Evolutionary conservation across 2,113 vertebrate species (phyloP), one percentile per base, ranked within the genome.

Genomic region (Phasianus colchicus): DNA sequence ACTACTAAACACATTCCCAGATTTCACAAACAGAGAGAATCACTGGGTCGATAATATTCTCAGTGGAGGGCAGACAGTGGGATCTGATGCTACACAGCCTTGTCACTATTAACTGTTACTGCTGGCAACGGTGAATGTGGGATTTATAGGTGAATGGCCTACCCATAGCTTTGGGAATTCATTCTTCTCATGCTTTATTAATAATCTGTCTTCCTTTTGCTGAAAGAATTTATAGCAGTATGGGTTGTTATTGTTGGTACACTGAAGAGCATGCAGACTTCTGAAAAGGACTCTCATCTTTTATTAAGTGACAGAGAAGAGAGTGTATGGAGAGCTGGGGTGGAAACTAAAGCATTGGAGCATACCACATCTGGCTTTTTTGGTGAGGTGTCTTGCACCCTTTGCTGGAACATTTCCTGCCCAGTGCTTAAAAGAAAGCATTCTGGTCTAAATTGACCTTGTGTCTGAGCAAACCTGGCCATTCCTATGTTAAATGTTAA

Each of bases 1-100:
- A 21, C 81, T 79, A 9, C 17, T 87, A 78, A 89, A 90, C 94
- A 58, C 86, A 27, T 92, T 94, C n/a, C 78, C 89, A 96, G 84
- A 84, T 84, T 92, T 89, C 48, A 86, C 52, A 80, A 58, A 58
- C 43, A 82, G 77, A 89, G 70, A 61, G 66, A 45, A 65, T 95
- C 73, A 75, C 84, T 47, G 75, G 70, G 45, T 73, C 63, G 47
- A 1, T 79, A 87, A 76, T 85, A 65, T 34, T 69, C 91, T 94
- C 86, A 89, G 66, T 42, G 85, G 89, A 94, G 83, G 27, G 47
- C 65, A 88, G 79, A 67, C 2, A 4, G 70, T 79, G 80, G 83
- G 74, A 84, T 82, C 47, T 93, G 90, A 72, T 55, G 57, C 75
- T 92, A 66, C 29, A 48, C 83, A 89, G 86, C 64, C 50, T 79